A percentile compares a stretch with the other conserved stretches of the same genome.
phyloP scores from a whole-genome alignment of 1,140 invertebrate genomes.

The Drosophila biarmipes region DNA sequence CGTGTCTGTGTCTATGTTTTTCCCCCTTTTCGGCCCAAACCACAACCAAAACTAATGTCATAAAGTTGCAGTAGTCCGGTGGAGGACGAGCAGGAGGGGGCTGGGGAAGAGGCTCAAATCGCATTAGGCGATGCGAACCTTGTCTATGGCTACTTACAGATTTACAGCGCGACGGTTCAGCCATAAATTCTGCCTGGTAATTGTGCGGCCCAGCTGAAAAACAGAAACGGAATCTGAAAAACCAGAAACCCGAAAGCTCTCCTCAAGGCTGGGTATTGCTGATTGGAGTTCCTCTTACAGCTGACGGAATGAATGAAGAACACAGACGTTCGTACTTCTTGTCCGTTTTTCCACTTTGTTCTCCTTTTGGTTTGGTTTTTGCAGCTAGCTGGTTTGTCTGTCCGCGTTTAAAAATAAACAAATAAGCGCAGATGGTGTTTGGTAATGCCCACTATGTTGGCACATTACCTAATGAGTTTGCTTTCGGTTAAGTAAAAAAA shows the following conservation, averaged over 20 bases:
- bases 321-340: slow-evolving; percentile 32
- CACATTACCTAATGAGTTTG: slow-evolving; percentile 42
- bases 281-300: slow-evolving; percentile 40
- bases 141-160: slow-evolving; percentile 60
- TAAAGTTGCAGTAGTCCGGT: slow-evolving; percentile 50
- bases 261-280: slow-evolving; percentile 39
- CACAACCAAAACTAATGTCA: slow-evolving; percentile 58
- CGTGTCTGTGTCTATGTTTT: neutral
- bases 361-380: neutral
- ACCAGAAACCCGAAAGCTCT: slow-evolving; percentile 34
- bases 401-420: slow-evolving; percentile 50
- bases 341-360: neutral
- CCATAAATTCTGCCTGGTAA: slow-evolving; percentile 56
- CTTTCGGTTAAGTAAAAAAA: slow-evolving; percentile 17
- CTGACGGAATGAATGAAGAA: slow-evolving; percentile 28
- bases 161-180: slow-evolving; percentile 47
- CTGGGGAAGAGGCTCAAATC: slow-evolving; percentile 26
- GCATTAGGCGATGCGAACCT: slow-evolving; percentile 54
- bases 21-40: slow-evolving; percentile 8
- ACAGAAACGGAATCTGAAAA: slow-evolving; percentile 19
- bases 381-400: slow-evolving; percentile 24
- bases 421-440: slow-evolving; percentile 30
- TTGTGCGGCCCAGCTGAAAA: slow-evolving; percentile 22
- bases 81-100: neutral
- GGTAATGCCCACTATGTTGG: slow-evolving; percentile 27